Evolutionary conservation across 2,888 invertebrate genomes (phyloP).

Genomic region (Dicranocentrus wangi): DNA sequence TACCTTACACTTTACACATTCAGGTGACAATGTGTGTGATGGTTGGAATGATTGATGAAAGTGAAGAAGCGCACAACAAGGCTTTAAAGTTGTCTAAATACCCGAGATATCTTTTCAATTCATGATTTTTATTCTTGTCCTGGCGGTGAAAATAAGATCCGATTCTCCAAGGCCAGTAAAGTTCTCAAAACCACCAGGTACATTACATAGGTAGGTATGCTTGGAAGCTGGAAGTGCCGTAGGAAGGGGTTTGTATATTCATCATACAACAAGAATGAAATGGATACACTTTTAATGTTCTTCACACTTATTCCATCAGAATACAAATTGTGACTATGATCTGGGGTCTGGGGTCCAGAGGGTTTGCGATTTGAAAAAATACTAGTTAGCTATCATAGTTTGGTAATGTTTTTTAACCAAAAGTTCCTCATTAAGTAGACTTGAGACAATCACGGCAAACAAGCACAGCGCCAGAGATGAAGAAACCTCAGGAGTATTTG

Average conservation of each 20-base stretch:
- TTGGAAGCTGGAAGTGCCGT: slow-evolving; percentile 15
- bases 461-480: too few relatives aligned
- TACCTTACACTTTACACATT: too few relatives aligned
- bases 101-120: neutral
- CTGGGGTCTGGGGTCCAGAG: slow-evolving; percentile 29
- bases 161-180: too few relatives aligned
- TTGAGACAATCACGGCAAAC: too few relatives aligned
- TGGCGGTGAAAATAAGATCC: slow-evolving; percentile 19
- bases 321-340: slow-evolving; percentile 26
- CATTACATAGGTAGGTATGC: too few relatives aligned
- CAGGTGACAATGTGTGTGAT: slow-evolving; percentile 39
- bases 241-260: too few relatives aligned
- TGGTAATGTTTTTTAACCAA: too few relatives aligned
- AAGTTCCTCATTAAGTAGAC: too few relatives aligned
- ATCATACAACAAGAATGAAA: too few relatives aligned
- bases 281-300: neutral
- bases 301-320: slow-evolving; percentile 29
- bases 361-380: neutral
- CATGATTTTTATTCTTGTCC: slow-evolving; percentile 16
- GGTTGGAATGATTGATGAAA: slow-evolving; percentile 21
- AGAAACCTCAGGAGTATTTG: too few relatives aligned
- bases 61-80: slow-evolving; percentile 24
- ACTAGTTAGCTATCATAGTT: slow-evolving; percentile 21
- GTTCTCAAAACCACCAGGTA: neutral
- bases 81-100: neutral